Evolutionary conservation across 2,888 invertebrate genomes (phyloP), one percentile per base, ranked within the genome.

Genomic region (Hypercompe scribonia): DNA sequence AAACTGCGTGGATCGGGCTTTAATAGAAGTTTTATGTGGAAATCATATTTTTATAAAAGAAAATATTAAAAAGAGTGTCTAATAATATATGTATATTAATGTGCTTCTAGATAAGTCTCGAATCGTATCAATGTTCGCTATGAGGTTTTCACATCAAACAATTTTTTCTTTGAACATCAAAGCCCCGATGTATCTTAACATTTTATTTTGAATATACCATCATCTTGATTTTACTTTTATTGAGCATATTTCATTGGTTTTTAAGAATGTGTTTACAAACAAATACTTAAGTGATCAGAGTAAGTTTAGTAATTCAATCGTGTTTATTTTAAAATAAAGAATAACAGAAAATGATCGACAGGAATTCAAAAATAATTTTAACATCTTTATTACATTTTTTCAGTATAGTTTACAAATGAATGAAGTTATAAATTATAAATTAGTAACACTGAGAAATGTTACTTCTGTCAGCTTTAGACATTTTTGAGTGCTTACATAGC

Each of bases 1-100:
- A 87, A 89, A 88, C 79, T 91, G 93, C 93, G 87, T 90, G 93
- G 93, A 91, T 89, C 89, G 85, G 92, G 93, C 93, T 94, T 94
- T 94, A 94, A 93, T 90, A 90, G 88, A 81, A 82, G 84, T 86
- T 88, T 89, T 88, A 86, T 88, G 88, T 88, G 84, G 81, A 84
- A 70, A 79, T 70, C 74, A 84, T 86, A 82, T 84, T 83, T 85
- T 85, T 83, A 76, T 83, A 81, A 72, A 73, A 80, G 73, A 81
- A 84, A 80, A 78, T 76, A 81, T 80, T 78, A 79, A 86, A 82
- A 82, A 84, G 83, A 86, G 84, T 87, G 82, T 87, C 84, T 73
- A 80, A 83, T 82, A 85, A 79, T 82, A 81, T 78, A 73, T 79
- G 79, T 86, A 87, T 85, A 88, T 89, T 85, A 84, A 86, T 91